phyloP scores from a whole-genome alignment of 2,888 invertebrate species.

The Synanthedon formicaeformis region DNA sequence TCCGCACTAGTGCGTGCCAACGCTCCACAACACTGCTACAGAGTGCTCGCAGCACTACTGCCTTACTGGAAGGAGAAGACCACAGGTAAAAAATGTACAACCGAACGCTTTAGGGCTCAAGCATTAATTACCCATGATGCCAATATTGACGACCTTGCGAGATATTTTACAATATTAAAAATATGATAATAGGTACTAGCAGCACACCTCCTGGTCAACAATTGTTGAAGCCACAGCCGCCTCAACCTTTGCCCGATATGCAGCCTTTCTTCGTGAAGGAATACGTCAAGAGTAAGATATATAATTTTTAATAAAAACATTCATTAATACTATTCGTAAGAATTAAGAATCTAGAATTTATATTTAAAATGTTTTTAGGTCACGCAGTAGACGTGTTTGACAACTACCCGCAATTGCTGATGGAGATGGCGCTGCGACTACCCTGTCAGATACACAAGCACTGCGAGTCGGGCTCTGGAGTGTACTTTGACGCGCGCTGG shows the following conservation, averaged over 20 bases:
- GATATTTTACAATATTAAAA: too few relatives aligned
- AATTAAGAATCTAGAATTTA: neutral
- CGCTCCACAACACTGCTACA: conserved; percentile 53
- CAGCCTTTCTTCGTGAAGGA: conserved; percentile 94
- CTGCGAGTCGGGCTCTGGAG: conserved; percentile 63
- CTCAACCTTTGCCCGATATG: conserved; percentile 91
- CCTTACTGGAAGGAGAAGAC: conserved; percentile 80
- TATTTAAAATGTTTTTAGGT: conserved; percentile 40
- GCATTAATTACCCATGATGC: neutral
- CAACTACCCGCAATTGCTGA: conserved; percentile 92
- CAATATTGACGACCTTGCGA: too few relatives aligned
- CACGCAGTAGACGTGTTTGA: conserved; percentile 94
- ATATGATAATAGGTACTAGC: conserved; percentile 23
- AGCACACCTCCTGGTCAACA: conserved; percentile 71
- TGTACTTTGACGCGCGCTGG: conserved; percentile 75
- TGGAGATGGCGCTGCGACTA: conserved; percentile 92
- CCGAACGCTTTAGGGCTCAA: neutral
- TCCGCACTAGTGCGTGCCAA: conserved; percentile 48
- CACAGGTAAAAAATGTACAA: conserved; percentile 28
- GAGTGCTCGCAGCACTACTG: conserved; percentile 43
- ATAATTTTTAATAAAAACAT: neutral
- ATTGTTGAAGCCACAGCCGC: conserved; percentile 84
- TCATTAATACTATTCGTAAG: neutral
- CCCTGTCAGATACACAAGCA: conserved; percentile 94
- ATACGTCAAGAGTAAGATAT: conserved; percentile 81